These are phyloP conservation scores for Nycticryphes semicollaris DNA, from an alignment of 2,113 vertebrate genomes.

Conservation along the genomic window DNA sequence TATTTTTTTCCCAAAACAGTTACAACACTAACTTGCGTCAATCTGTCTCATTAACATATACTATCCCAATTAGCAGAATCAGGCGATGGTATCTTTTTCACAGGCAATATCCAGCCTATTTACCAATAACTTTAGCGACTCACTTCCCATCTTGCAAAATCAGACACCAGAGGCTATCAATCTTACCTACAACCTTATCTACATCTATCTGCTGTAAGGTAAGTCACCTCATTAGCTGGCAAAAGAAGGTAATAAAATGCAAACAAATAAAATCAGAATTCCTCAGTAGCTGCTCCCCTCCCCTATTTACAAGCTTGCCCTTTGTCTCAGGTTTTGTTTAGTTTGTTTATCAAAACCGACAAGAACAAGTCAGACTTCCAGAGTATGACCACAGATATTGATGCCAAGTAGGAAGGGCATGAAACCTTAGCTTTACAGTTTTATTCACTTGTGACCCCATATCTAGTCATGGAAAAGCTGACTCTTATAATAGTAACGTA, in stretches of 20 bases:
- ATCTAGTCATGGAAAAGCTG: neutral
- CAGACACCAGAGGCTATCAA: neutral
- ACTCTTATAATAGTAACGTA: neutral
- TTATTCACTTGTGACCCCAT: neutral
- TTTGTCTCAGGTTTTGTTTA: conserved; percentile 6
- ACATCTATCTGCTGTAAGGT: neutral
- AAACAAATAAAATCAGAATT: conserved; percentile 32
- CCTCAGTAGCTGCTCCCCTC: conserved; percentile 5
- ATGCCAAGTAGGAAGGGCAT: neutral
- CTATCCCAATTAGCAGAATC: neutral
- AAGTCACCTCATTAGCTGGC: neutral
- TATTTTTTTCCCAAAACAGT: neutral
- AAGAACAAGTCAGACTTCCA: neutral
- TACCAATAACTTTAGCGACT: neutral
- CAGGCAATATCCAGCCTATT: neutral
- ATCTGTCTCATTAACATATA: neutral
- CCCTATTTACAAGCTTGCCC: conserved; percentile 17
- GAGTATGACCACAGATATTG: neutral
- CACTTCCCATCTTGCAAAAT: conserved; percentile 22
- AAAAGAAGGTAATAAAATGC: neutral
- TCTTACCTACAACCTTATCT: conserved; percentile 2
- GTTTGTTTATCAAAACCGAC: neutral
- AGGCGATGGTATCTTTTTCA: neutral
- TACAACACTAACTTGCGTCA: neutral
- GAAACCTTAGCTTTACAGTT: neutral